phyloP scores from a whole-genome alignment of 1,140 invertebrate genomes.

The Conopomorpha cramerella region DNA sequence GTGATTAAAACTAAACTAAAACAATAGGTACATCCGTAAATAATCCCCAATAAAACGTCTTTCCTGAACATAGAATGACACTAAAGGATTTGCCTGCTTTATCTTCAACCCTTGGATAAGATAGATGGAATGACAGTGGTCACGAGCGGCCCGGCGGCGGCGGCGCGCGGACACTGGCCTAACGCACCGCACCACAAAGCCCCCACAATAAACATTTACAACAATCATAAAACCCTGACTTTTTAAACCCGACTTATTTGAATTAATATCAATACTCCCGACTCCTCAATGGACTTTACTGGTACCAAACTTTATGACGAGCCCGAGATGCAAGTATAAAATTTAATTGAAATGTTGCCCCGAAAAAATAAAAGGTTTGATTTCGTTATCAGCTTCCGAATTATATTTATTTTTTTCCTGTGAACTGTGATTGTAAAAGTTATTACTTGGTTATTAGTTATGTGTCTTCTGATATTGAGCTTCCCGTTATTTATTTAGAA shows the following conservation, averaged over 20 bases:
- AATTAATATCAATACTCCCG: constrained; percentile 61
- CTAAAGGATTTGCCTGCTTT: background rate
- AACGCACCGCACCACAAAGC: constrained; percentile 51
- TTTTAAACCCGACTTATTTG: constrained; percentile 60
- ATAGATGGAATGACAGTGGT: constrained; percentile 7
- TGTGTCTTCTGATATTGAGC: background rate
- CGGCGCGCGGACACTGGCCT: constrained; percentile 44
- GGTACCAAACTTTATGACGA: constrained; percentile 55
- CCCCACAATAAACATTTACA: constrained; percentile 57
- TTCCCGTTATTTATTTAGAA: background rate
- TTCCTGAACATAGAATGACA: no score
- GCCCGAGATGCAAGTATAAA: constrained; percentile 53
- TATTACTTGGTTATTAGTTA: background rate
- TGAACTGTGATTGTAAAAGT: constrained; percentile 14
- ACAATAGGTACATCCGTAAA: no score
- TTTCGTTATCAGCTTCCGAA: constrained; percentile 56
- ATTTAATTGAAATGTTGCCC: constrained; percentile 57
- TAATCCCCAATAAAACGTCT: no score
- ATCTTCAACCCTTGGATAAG: background rate
- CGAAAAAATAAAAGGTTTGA: constrained; percentile 50
- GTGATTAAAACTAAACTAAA: no score
- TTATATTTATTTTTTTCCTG: constrained; percentile 50
- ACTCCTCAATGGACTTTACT: constrained; percentile 58
- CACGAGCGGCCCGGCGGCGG: constrained; percentile 10
- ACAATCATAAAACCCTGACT: constrained; percentile 57